These are phyloP conservation scores for Anaspis maculata DNA, from an alignment of 2,888 invertebrate species.

Conservation along the genomic window DNA sequence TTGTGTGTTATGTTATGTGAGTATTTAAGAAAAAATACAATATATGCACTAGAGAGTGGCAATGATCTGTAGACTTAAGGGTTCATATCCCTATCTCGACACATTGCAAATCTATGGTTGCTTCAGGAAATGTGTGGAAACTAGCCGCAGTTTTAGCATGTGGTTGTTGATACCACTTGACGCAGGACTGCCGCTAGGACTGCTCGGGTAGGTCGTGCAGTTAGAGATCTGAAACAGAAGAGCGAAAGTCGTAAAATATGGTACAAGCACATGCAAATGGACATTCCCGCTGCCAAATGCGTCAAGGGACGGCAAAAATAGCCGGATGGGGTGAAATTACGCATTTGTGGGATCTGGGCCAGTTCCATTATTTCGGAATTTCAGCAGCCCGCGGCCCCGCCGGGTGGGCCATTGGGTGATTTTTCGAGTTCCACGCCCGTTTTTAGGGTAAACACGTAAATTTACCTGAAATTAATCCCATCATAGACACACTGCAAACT, in stretches of 20 bases:
- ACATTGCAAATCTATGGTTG: slow-evolving; percentile 75
- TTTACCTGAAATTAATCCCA: slow-evolving; percentile 11
- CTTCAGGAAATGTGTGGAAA: slow-evolving; percentile 86
- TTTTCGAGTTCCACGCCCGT: too few species aligned
- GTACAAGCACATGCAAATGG: slow-evolving; percentile 4
- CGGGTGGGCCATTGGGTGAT: not conserved
- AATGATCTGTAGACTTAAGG: too few species aligned
- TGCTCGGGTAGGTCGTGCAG: slow-evolving; percentile 4
- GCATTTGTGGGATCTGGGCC: not conserved
- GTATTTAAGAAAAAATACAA: too few species aligned
- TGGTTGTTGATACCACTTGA: too few species aligned
- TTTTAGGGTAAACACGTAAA: too few species aligned
- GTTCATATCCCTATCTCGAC: slow-evolving; percentile 72
- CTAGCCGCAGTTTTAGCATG: slow-evolving; percentile 90
- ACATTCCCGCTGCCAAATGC: slow-evolving; percentile 9
- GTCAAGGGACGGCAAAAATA: slow-evolving; percentile 7
- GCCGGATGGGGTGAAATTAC: slow-evolving; percentile 1
- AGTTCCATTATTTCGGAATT: not conserved
- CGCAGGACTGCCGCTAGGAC: too few species aligned
- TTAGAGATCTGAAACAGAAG: slow-evolving; percentile 14
- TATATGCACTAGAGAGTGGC: too few species aligned
- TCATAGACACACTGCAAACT: slow-evolving; percentile 1
- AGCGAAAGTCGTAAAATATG: too few species aligned
- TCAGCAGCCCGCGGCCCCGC: not conserved
- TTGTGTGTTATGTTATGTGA: too few species aligned